A percentile compares a stretch with the other conserved stretches of the same genome.
Evolutionary conservation across 2,113 vertebrate species (phyloP).

Genomic region (Tachysurus vachellii): DNA sequence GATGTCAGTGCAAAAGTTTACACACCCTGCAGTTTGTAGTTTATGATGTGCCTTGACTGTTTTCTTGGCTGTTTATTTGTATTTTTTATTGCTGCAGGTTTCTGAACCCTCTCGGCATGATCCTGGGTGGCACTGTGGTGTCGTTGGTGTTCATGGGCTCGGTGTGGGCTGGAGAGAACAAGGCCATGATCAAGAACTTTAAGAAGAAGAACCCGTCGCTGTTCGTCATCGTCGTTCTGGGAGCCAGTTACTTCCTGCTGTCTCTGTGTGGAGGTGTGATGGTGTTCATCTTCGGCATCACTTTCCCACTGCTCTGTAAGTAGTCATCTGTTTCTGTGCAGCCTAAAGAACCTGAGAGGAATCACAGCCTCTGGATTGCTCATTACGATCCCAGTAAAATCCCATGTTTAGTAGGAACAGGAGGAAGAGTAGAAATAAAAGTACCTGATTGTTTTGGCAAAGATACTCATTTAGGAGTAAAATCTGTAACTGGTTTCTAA

Average conservation of each 20-base stretch:
- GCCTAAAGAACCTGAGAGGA: background rate
- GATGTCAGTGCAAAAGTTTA: background rate
- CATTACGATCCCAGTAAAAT: background rate
- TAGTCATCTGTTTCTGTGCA: conserved; percentile 42
- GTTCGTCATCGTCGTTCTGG: conserved; percentile 83
- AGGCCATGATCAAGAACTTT: conserved; percentile 84
- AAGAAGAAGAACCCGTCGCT: conserved; percentile 89
- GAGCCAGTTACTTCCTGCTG: conserved; percentile 90
- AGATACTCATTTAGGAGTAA: background rate
- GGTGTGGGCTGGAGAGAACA: conserved; percentile 92
- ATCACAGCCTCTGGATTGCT: background rate
- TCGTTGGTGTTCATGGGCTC: conserved; percentile 86
- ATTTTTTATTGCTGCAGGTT: conserved; percentile 71
- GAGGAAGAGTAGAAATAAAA: background rate
- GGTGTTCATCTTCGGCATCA: conserved; percentile 96
- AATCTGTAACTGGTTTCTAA: background rate
- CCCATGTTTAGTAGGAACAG: background rate
- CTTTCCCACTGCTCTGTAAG: conserved; percentile 90
- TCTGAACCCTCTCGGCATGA: conserved; percentile 90
- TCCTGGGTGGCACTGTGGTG: conserved; percentile 87
- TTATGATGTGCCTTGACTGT: background rate
- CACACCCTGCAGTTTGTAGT: background rate
- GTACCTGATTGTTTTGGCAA: background rate
- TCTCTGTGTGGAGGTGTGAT: conserved; percentile 90
- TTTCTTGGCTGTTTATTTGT: background rate